Evolutionary conservation across 92 coral and sea anemone genomes (phyloP), one percentile per base, ranked within the genome.

Genomic region (Nematostella vectensis): DNA sequence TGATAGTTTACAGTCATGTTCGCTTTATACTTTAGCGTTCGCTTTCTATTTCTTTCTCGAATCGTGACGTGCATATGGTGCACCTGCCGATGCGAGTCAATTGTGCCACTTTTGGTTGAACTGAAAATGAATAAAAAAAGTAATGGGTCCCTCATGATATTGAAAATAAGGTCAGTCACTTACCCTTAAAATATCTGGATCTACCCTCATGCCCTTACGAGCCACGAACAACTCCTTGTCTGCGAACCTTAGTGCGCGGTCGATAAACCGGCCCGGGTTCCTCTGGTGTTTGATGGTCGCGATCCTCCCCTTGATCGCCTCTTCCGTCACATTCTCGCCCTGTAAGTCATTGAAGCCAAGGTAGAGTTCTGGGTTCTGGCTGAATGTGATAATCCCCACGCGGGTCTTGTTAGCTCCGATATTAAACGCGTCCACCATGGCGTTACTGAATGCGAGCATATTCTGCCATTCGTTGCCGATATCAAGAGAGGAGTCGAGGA

Each of bases 391-490:
- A 13, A 66, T 66, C 23, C 72, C 57, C 22, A 66, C 63, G 45
- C 45, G 42, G 9, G 72, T 66, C 3, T 66, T 48, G 25, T 30
- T 21, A 3, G 55, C 29, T 19, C 63, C 72, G 27, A 66, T 66
- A 42, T 57, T 47, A 42, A 53, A 66, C 3, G 63, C 72, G 24
- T 66, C 72, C 6, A 66, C 63, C 24, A 66, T 19, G 16, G 55
- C 47, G 1, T 59, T 39, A 19, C 62, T 43, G 23, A 66, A 66
- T 11, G 53, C 30, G 26, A 66, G 63, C 25, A 66, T 48, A 20
- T 66, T 55, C 48, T 66, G 72, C 72, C 72, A 66, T 66, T 55
- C 40, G 21, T 51, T 55, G 26, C 44, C 63, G 39, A 55, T 40
- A 27, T 58, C 49, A 27, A 59, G 33, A 28, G 61, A 59, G 22